Base-by-base conservation (phyloP, 2,888 invertebrate species). In the Peribatodes rhomboidaria region DNA sequence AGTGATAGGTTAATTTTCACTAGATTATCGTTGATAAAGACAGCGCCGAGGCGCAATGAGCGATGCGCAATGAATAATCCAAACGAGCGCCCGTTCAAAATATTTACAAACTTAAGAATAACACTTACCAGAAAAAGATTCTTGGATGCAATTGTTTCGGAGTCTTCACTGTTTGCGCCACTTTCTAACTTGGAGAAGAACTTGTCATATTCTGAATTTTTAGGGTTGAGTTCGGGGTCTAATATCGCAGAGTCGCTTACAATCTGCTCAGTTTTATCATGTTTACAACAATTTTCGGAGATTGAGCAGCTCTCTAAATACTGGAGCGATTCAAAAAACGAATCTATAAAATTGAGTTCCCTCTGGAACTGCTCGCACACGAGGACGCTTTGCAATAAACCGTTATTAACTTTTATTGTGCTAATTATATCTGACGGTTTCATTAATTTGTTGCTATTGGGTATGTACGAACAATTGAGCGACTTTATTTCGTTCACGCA, bases 121-220 rank as follows among this genome's bases (percentile, higher is more conserved):
- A 86, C 86, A 91, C 89, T 90, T 73, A 93, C 92, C 89, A 92
- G 84, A 88, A 90, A 92, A 87, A 93, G 90, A 86, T 90, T 92
- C 85, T 91, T 90, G 67, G 93, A 89, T 64, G 90, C 89, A 86
- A 90, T 92, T 90, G 92, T 92, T 86, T 91, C 87, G 22, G 80
- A 78, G 74, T 89, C 86, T 60, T 87, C 86, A 73, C 81, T 78
- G 78, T 79, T 81, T 60, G 81, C 74, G 73, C 81, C 86, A 82
- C 87, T 85, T 79, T 89, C 89, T 56, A 89, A 82, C 69, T 86
- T 89, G 22, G 89, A 81, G 68, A 90, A 75, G 73, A 89, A 84
- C 58, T 82, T 82, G 53, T 85, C 79, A 61, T 89, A 90, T 55
- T 88, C 87, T 0, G 83, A 78, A 73, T 78, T 83, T 61, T 84